Evolutionary conservation across 2,888 invertebrate genomes (phyloP), one percentile per base, ranked within the genome.

Genomic region (Acanthoscelides obtectus): DNA sequence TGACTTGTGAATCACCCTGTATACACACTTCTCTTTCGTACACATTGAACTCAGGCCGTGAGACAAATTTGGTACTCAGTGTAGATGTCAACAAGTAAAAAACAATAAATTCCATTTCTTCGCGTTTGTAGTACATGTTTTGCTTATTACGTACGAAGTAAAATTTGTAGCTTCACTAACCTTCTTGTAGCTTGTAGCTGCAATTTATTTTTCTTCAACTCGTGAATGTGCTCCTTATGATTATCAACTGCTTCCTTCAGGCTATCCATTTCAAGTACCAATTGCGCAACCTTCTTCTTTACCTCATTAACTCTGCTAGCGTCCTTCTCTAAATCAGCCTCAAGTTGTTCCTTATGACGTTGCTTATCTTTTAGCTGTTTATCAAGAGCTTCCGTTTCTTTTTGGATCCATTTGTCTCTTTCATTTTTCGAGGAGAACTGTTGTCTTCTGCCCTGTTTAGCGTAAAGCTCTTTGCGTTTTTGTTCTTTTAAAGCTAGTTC

Each of bases 371-470:
- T 94, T 75, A 98, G 93, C 82, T 98, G 97, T 83, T 97, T 97
- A 81, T 92, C 96, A 4, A 99, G 87, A 19, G 95, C 94, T 88
- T 96, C 96, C 19, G 99, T 87, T 84, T 99, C 98, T 80, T 94
- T 95, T 82, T 96, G 94, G 80, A 99, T 98, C 97, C 98, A 99
- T 75, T 72, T 77, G 84, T 99, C 99, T 74, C 99, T 88, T 84
- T 99, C 98, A 79, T 96, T 97, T 80, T 93, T 91, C 0, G 94
- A 94, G 0, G 96, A 93, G 86, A 99, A 99, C 86, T 98, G 98
- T 74, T 96, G 97, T 0, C 98, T 98, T 77, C 98, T 88, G 0
- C 99, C 99, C 86, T 99, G 99, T 84, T 99, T 99, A 0, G 98
- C 99, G 85, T 99, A 99, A 68, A 99, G 85, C 84, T 99, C 99